Conservation (phyloP, 2,113 vertebrate genomes). For the Herpetotheres cachinnans region DNA sequence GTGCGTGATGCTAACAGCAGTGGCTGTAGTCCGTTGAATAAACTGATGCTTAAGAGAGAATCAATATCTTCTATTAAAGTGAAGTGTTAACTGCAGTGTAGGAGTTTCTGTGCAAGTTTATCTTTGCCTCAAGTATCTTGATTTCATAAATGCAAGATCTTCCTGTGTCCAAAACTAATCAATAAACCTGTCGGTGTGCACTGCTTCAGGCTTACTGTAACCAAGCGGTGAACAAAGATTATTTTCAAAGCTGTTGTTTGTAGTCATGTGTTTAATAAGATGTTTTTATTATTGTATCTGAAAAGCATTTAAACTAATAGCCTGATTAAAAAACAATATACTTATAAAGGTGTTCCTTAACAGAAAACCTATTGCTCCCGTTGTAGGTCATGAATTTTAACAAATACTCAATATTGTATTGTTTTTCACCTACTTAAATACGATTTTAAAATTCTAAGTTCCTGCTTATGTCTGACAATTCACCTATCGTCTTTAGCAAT, state of each 20-base stretch:
- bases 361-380: neutral
- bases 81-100: neutral
- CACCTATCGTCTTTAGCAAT: neutral
- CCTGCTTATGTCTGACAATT: neutral
- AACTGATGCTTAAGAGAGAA: neutral
- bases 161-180: neutral
- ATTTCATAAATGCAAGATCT: neutral
- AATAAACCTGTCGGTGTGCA: neutral
- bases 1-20: neutral
- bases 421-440: neutral
- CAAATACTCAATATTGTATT: neutral
- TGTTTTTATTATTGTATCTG: neutral
- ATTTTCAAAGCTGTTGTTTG: neutral
- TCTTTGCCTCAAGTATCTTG: neutral
- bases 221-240: neutral
- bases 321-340: neutral
- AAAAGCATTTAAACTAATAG: neutral
- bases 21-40: neutral
- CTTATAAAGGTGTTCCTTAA: neutral
- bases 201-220: neutral
- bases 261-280: neutral
- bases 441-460: neutral
- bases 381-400: neutral
- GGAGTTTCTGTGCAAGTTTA: neutral
- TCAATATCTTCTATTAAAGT: neutral